Evolutionary conservation across 2,113 vertebrate genomes (phyloP).

Genomic region (Prunella fulvescens): DNA sequence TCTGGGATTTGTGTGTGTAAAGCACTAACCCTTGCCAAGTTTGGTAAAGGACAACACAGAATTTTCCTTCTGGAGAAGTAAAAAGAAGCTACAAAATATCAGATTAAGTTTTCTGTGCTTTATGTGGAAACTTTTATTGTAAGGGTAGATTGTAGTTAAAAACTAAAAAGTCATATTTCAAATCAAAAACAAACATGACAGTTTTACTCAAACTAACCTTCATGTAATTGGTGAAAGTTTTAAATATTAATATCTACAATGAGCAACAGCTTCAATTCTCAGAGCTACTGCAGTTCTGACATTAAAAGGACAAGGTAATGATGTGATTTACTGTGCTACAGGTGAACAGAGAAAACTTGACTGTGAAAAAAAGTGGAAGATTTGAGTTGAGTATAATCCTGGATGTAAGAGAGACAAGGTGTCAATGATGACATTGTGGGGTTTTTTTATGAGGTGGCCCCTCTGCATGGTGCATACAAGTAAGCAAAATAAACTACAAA

Average conservation of each 20-base stretch:
- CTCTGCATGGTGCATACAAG: neutral
- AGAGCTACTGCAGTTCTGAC: neutral
- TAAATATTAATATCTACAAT: neutral
- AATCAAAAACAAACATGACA: neutral
- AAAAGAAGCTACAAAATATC: neutral
- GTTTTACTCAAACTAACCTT: neutral
- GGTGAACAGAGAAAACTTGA: neutral
- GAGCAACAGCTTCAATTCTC: neutral
- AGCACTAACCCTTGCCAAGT: neutral
- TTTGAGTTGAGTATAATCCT: neutral
- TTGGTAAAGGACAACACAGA: neutral
- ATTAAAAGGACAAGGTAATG: neutral
- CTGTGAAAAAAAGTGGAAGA: neutral
- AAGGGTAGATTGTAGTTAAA: neutral
- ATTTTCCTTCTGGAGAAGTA: neutral
- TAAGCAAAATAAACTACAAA: neutral
- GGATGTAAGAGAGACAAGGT: neutral
- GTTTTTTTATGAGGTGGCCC: neutral
- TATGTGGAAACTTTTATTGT: neutral
- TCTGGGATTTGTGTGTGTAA: neutral
- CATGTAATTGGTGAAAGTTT: neutral
- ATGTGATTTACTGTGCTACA: neutral
- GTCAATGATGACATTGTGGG: neutral
- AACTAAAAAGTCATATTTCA: neutral
- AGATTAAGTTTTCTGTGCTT: neutral